phyloP scores from a whole-genome alignment of 1,140 invertebrate species.

The Hylaeus anthracinus region DNA sequence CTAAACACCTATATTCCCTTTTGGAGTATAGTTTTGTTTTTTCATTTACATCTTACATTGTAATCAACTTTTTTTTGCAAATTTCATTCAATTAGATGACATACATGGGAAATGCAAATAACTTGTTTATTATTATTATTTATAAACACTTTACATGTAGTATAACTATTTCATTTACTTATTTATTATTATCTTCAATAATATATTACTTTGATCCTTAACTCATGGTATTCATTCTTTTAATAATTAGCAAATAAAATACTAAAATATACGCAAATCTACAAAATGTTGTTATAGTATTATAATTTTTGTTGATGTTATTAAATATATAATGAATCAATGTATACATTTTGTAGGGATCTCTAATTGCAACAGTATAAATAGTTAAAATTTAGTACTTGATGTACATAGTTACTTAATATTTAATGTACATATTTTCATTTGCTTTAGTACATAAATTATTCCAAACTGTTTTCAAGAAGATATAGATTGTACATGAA shows the following conservation, averaged over 20 bases:
- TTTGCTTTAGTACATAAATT: conserved; percentile 18
- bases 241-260: background rate
- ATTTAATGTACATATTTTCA: conserved; percentile 7
- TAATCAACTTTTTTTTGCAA: background rate
- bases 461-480: conserved; percentile 2
- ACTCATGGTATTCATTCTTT: background rate
- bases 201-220: background rate
- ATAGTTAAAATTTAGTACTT: conserved; percentile 21
- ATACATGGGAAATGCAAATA: conserved; percentile 21
- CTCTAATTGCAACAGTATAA: conserved; percentile 8
- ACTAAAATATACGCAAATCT: background rate
- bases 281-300: background rate
- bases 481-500: conserved; percentile 2
- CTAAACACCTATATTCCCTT: conserved; percentile 17
- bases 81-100: conserved; percentile 18
- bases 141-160: background rate
- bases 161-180: background rate
- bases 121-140: conserved; percentile 7
- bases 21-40: background rate
- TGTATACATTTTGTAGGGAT: conserved; percentile 38
- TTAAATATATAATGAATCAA: conserved; percentile 9
- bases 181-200: background rate
- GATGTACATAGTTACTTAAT: conserved; percentile 27
- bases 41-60: background rate
- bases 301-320: conserved; percentile 3